Evolutionary conservation across 23 tunicate species (phyloP).

Genomic region (Oikopleura dioica): DNA sequence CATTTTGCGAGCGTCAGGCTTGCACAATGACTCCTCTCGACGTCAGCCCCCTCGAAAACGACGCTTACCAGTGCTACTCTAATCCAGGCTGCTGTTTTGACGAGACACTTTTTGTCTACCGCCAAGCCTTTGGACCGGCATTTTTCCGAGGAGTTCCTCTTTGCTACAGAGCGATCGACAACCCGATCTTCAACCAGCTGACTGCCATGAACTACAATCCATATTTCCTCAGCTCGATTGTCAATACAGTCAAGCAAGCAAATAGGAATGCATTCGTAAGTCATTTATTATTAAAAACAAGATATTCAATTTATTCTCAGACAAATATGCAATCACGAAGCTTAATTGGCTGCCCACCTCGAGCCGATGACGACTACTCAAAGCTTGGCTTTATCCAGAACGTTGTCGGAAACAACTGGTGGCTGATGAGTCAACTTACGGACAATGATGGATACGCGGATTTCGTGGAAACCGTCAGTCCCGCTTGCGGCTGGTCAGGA

Average conservation of each 20-base stretch:
- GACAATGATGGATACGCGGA: neutral
- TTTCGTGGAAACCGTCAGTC: neutral
- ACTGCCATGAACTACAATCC: too few species aligned
- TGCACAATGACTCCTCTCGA: neutral
- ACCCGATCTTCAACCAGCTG: neutral
- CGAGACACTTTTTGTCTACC: neutral
- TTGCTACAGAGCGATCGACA: neutral
- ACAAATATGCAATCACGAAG: too few species aligned
- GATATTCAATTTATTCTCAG: too few species aligned
- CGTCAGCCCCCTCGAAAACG: neutral
- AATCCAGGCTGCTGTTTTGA: constrained; percentile 11
- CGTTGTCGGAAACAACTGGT: neutral
- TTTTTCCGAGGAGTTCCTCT: neutral
- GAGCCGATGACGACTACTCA: too few species aligned
- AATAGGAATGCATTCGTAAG: too few species aligned
- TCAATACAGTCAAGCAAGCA: too few species aligned
- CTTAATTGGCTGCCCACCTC: too few species aligned
- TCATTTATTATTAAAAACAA: too few species aligned
- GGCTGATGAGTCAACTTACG: neutral
- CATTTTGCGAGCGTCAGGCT: neutral
- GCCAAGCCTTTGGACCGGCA: neutral
- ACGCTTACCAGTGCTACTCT: neutral
- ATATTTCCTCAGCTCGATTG: too few species aligned
- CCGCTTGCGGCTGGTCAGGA: neutral
- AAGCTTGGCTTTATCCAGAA: too few species aligned